Base-by-base conservation (phyloP, 2,113 vertebrate species). In the Lathamus discolor region DNA sequence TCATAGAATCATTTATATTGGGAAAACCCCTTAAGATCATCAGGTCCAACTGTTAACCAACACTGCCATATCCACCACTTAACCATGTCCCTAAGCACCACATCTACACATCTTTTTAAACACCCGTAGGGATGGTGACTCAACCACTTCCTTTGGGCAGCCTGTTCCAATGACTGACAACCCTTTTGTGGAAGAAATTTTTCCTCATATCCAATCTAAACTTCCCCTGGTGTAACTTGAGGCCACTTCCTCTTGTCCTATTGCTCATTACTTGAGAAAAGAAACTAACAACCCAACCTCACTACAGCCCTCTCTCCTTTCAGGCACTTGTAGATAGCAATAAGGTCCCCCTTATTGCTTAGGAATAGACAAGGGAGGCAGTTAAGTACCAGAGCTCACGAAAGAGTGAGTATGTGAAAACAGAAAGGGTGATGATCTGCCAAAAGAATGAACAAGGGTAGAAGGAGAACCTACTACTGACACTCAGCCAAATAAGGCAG, bases 281-380 rank as follows among this genome's bases (percentile, higher is more conserved):
- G 12, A 76, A 57, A 67, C 17, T 10, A 2, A 39, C 24, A 28
- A 5, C 9, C 61, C 19, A 57, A 54, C 17, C 8, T 81, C 0
- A 0, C 16, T 43, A 25, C 12, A 77, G 28, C 4, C 5, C 13
- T n/a, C 55, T n/a, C 33, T 88, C 64, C 8, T 46, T 84, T 55
- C 28, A 37, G 7, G 28, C 6, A 49, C 20, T 3, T 49, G 37
- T 46, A 84, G 28, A 39, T 33, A 69, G 23, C 0, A 0, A 46
- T 43, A 44, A 66, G 18, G 13, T 82, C 33, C 44, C 20, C 20
- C 6, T 66, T 80, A 29, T 70, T 1, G 0, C 66, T 62, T 17
- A 75, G 33, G 35, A 94, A 39, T 29, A 78, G 43, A 64, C 7
- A 66, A 67, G 6, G 5, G 23, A 93, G 31, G n/a, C 31, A 86